Percentiles rank a stretch among this genome's conserved stretches.
phyloP scores from a whole-genome alignment of 2,797 vertebrate species.

The Xenops minutus region DNA sequence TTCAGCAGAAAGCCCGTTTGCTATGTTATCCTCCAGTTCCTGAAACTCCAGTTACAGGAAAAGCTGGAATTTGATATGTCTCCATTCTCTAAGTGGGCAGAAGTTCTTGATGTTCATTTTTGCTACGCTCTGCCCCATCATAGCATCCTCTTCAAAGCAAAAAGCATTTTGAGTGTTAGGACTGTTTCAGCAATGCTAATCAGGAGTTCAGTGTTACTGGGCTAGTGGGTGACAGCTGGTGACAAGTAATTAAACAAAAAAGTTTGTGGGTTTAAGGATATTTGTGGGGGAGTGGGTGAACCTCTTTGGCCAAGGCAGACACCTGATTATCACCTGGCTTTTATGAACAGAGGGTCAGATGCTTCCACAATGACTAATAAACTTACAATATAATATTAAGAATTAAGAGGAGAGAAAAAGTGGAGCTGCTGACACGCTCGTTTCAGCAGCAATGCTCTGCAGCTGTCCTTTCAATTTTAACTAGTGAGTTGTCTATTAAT shows the following conservation, averaged over 20 bases:
- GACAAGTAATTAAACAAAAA: neutral
- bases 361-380: neutral
- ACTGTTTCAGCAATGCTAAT: neutral
- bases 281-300: fast-evolving
- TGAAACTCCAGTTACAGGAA: neutral
- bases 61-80: neutral
- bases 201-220: neutral
- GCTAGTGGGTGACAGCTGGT: neutral
- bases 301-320: neutral
- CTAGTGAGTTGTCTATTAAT: neutral
- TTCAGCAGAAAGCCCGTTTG: neutral
- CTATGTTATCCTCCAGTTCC: neutral
- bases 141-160: neutral
- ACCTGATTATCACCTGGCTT: neutral
- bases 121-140: neutral
- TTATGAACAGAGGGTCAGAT: neutral
- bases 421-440: neutral
- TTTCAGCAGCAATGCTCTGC: neutral
- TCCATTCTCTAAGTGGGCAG: neutral
- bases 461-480: neutral
- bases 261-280: neutral
- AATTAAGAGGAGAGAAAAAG: neutral
- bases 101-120: neutral
- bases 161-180: neutral
- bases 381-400: neutral